These are phyloP conservation scores for Sceliomorpha sp. DNA, from an alignment of 2,888 invertebrate genomes.

Conservation along the genomic window DNA sequence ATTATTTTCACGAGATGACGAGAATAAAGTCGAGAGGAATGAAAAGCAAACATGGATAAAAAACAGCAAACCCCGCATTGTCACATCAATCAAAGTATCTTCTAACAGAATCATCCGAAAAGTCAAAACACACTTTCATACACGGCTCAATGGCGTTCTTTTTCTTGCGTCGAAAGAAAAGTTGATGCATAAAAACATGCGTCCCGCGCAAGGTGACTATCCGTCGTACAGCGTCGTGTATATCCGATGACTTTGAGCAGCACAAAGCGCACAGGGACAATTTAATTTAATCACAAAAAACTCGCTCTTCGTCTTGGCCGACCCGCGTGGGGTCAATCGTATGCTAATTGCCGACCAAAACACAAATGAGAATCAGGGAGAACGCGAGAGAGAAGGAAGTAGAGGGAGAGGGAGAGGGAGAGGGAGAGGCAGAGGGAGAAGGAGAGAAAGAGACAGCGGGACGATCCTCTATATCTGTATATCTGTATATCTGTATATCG, in stretches of 20 bases:
- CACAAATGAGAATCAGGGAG: slow-evolving; percentile 60
- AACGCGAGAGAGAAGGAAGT: slow-evolving; percentile 15
- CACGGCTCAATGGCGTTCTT: slow-evolving; percentile 9
- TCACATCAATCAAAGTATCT: too few relatives aligned
- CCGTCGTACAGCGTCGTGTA: slow-evolving; percentile 40
- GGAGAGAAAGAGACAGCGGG: slow-evolving; percentile 19
- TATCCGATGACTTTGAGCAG: slow-evolving; percentile 53
- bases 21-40: too few relatives aligned
- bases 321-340: slow-evolving; percentile 76
- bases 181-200: slow-evolving; percentile 44
- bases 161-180: slow-evolving; percentile 38
- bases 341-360: slow-evolving; percentile 77
- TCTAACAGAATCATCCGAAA: too few relatives aligned
- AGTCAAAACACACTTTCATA: too few relatives aligned
- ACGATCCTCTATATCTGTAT: slow-evolving; percentile 47
- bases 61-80: too few relatives aligned
- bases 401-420: slow-evolving; percentile 7
- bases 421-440: slow-evolving; percentile 11
- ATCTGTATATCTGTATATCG: slow-evolving; percentile 33
- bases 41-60: too few relatives aligned
- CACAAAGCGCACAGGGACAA: slow-evolving; percentile 64
- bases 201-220: slow-evolving; percentile 10
- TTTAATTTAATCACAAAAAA: slow-evolving; percentile 75
- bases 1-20: too few relatives aligned
- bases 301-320: slow-evolving; percentile 59